A percentile compares a stretch with the other conserved stretches of the same genome.
phyloP scores from a whole-genome alignment of 2,888 invertebrate species.

The Aproaerema taeniolella region DNA sequence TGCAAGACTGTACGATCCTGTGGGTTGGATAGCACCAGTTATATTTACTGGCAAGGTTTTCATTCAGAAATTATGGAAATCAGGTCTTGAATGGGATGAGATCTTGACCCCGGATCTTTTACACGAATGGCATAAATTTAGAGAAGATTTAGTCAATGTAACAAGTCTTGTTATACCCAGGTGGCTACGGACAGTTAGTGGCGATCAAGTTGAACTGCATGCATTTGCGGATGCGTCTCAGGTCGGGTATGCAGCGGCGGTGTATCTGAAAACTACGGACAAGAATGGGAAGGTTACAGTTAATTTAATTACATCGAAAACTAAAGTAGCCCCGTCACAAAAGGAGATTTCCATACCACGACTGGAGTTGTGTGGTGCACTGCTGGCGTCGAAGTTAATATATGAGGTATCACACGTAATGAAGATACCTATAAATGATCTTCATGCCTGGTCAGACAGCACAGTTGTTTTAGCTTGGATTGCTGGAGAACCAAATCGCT shows the following conservation, averaged over 20 bases:
- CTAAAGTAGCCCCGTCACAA: conserved; percentile 21
- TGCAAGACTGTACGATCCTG: conserved; percentile 26
- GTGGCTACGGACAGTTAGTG: neutral
- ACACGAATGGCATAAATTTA: neutral
- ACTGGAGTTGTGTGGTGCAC: conserved; percentile 22
- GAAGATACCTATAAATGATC: neutral
- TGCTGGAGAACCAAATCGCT: conserved; percentile 1
- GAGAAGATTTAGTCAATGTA: neutral
- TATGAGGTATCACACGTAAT: conserved; percentile 12
- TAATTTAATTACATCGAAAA: conserved; percentile 19
- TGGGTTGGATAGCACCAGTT: conserved; percentile 27
- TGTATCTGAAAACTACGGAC: conserved; percentile 17
- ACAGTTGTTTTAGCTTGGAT: neutral
- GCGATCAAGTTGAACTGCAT: neutral
- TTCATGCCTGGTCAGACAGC: neutral
- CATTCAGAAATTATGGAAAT: conserved; percentile 23
- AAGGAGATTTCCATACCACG: conserved; percentile 21
- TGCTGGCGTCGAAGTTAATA: conserved; percentile 16
- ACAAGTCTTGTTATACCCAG: neutral
- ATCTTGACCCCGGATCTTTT: conserved; percentile 13
- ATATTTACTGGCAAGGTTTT: conserved; percentile 20
- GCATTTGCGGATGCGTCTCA: neutral
- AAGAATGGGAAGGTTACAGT: conserved; percentile 1
- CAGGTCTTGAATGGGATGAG: conserved; percentile 20
- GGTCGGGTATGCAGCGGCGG: conserved; percentile 19